Base-by-base conservation (phyloP, 2,888 invertebrate species). In the Orthonevra nobilis region DNA sequence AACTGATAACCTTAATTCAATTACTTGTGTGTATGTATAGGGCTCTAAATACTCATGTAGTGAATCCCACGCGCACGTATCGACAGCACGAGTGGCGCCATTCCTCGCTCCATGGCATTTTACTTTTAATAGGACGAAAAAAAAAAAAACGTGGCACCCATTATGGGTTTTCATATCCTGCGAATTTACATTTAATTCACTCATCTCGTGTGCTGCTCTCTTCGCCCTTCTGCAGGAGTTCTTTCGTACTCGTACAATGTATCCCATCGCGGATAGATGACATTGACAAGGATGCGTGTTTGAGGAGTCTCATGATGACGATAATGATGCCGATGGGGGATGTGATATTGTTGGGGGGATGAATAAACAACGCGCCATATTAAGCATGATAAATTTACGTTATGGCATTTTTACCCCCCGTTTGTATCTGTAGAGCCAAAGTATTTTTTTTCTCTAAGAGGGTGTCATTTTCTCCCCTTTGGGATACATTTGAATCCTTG, bases 11-110 rank as follows among this genome's bases (percentile, higher is more conserved):
- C 73, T 61, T 79, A 73, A 79, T 79, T 73, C 79, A 79, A 79
- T 79, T 79, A 79, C 79, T 73, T 26, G 56, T 48, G 38, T 52
- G 44, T 30, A 32, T 69, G 40, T 50, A 70, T 46, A 66, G 46
- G 38, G 10, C 46, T 66, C 30, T 46, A 56, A 28, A 23, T 30
- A 30, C 50, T 28, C 69, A 73, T 82, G 50, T 61, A 52, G n/a
- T n/a, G n/a, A 54, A 26, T 36, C 34, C 60, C 63, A 52, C 23
- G 26, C 26, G 61, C 68, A 34, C 19, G 36, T 58, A 64, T 79
- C 15, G 61, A 70, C 58, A 56, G 54, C 81, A 77, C 82, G 84
- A 84, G 82, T 81, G 85, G 86, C 86, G 85, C 85, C 85, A 69
- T 64, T 81, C 42, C 12, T 50, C 85, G 81, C 81, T 81, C 83